Base-by-base conservation (phyloP, 2,888 invertebrate species). In the Eristalis arbustorum region DNA sequence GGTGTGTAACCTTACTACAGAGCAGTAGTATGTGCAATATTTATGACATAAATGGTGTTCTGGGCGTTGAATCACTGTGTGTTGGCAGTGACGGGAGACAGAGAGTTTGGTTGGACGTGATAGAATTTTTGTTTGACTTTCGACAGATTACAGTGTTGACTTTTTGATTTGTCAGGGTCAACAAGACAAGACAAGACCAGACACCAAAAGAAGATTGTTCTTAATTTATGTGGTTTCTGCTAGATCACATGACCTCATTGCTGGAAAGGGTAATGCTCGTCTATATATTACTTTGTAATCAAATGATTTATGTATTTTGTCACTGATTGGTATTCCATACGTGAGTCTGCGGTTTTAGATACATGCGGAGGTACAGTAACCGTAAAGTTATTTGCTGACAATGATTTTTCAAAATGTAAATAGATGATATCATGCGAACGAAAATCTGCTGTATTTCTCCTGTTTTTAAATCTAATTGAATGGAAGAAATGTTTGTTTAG, bases 21-120 rank as follows among this genome's bases (percentile, higher is more conserved):
- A 71, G 56, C 31, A 42, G 34, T 31, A 25, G 68, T 49, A 28
- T 64, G 66, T 78, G 78, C 72, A 72, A 72, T 78, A 78, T 72
- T 71, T 71, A 49, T 78, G 78, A 78, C 71, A 78, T 71, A 64
- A 69, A 78, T 71, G 40, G 56, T 49, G 49, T 37, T 71, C 57
- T 57, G 40, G 40, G 37, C 14, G 28, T 18, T 59, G 78, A 78
- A 23, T 72, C 72, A 72, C 57, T 59, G 40, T 23, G 40, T 23
- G 59, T 61, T 59, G 59, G 28, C 42, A 34, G 49, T 71, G 62
- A 57, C 57, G 57, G 63, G 37, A 22, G 18, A 71, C 13, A 49
- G 56, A 57, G 31, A n/a, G 1, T 62, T 31, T 6, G 34, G 34
- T 66, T 61, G 72, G 42, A 72, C 78, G 78, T 79, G 78, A 72